These are phyloP conservation scores for Steinernema feltiae DNA, from an alignment of 1,140 invertebrate species.

Conservation along the genomic window DNA sequence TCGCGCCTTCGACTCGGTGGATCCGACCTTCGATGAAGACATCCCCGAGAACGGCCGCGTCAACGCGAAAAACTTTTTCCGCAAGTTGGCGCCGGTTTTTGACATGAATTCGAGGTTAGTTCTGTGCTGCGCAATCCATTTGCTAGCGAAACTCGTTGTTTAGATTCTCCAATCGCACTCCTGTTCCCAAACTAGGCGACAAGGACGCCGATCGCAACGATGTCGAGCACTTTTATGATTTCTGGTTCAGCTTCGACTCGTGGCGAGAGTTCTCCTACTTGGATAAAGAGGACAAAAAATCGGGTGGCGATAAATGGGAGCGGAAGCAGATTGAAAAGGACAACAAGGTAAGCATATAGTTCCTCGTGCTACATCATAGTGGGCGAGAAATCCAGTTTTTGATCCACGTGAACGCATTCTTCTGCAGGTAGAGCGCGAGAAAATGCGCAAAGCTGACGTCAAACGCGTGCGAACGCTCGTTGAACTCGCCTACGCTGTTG, in stretches of 20 bases:
- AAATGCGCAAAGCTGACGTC: constrained; percentile 94
- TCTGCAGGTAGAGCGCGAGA: constrained; percentile 68
- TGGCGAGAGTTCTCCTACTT: constrained; percentile 97
- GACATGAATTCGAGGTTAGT: constrained; percentile 68
- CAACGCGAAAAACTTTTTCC: constrained; percentile 72
- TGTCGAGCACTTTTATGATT: constrained; percentile 64
- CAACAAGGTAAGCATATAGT: constrained; percentile 70
- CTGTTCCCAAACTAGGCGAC: constrained; percentile 77
- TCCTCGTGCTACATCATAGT: not conserved
- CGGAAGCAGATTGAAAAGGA: constrained; percentile 93
- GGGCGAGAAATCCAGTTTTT: no score
- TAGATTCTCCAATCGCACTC: constrained; percentile 83
- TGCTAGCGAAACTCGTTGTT: constrained; percentile 36
- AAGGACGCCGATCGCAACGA: constrained; percentile 63
- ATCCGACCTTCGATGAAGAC: constrained; percentile 80
- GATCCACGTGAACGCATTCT: not conserved
- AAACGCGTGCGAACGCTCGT: constrained; percentile 77
- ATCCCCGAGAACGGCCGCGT: constrained; percentile 66
- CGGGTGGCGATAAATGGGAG: constrained; percentile 86
- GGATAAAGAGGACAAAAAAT: constrained; percentile 97
- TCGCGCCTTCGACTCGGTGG: constrained; percentile 86
- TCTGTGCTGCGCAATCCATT: constrained; percentile 6
- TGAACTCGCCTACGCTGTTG: constrained; percentile 83
- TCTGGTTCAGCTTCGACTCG: constrained; percentile 87
- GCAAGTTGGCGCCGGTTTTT: no score